Evolutionary conservation across 2,888 invertebrate species (phyloP), one percentile per base, ranked within the genome.

Genomic region (Heteromurus nitidus): DNA sequence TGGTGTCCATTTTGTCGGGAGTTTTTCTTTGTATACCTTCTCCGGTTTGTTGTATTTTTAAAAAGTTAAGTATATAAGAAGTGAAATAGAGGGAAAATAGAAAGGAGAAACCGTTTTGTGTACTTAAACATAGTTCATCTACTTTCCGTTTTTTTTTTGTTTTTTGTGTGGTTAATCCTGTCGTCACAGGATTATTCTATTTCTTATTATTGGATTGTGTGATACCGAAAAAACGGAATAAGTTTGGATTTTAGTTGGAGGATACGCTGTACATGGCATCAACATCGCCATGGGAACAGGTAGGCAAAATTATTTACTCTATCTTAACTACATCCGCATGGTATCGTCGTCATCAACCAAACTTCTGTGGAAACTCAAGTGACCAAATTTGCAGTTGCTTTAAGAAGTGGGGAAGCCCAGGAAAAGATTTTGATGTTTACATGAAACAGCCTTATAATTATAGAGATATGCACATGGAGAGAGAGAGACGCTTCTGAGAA

Each of bases 281-380:
- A 83, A 85, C 85, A 86, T 85, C 85, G 86, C 87, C 87, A 87
- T 87, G 87, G 87, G 86, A 84, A 86, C 87, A 87, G 87, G 87
- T 87, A 87, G 30, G 26, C n/a, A n/a, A n/a, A n/a, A n/a, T n/a
- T n/a, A n/a, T n/a, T n/a, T n/a, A n/a, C n/a, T n/a, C n/a, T n/a
- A 53, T 36, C 13, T 18, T 20, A 53, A 53, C 9, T 20, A 53
- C n/a, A 53, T 22, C 16, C 20, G 53, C 53, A 53, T 5, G n/a
- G n/a, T n/a, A n/a, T 18, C 20, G 53, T 20, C 53, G 16, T 53
- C 53, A 36, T 36, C 36, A 36, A 36, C 13, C 9, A n/a, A n/a
- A n/a, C n/a, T n/a, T n/a, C n/a, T n/a, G n/a, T n/a, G n/a, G n/a
- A n/a, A n/a, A n/a, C n/a, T n/a, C n/a, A n/a, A n/a, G n/a, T n/a